These are phyloP conservation scores for Fistularia commersonii DNA, from an alignment of 2,797 vertebrate genomes.

Conservation along the genomic window DNA sequence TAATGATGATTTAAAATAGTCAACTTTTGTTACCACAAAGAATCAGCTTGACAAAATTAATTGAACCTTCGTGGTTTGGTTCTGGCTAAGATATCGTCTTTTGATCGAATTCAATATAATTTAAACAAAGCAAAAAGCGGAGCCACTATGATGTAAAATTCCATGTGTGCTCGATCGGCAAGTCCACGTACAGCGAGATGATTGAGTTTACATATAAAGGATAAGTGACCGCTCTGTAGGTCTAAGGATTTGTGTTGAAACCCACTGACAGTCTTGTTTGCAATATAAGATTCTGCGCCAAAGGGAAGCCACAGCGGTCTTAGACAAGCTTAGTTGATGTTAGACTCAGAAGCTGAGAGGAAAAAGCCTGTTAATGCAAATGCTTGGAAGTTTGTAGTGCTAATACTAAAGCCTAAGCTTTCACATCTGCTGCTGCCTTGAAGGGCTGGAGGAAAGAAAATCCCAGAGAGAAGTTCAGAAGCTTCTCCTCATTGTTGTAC, in stretches of 20 bases:
- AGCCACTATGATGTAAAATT: no score
- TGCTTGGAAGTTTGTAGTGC: conserved; percentile 14
- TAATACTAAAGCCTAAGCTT: conserved; percentile 25
- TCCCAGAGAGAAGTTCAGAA: conserved; percentile 7
- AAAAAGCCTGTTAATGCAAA: conserved; percentile 23
- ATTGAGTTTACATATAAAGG: background rate
- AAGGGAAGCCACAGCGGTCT: conserved; percentile 13
- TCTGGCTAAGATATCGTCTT: no score
- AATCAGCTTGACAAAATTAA: no score
- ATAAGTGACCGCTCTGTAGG: background rate
- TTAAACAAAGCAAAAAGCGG: no score
- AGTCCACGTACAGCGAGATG: no score
- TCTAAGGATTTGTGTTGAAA: conserved; percentile 1
- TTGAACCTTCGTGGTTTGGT: no score
- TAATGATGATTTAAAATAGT: no score
- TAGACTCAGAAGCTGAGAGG: conserved; percentile 2
- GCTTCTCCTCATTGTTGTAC: no score
- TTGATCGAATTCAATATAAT: no score
- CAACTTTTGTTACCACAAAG: no score
- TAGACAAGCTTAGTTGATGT: conserved; percentile 14
- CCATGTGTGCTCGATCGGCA: no score
- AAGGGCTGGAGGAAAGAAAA: conserved; percentile 19
- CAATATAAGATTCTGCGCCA: conserved; percentile 5
- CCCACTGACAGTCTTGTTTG: conserved; percentile 4
- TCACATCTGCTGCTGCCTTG: conserved; percentile 18